phyloP scores from a whole-genome alignment of 2,797 vertebrate species.

The Lutjanus argentimaculatus region DNA sequence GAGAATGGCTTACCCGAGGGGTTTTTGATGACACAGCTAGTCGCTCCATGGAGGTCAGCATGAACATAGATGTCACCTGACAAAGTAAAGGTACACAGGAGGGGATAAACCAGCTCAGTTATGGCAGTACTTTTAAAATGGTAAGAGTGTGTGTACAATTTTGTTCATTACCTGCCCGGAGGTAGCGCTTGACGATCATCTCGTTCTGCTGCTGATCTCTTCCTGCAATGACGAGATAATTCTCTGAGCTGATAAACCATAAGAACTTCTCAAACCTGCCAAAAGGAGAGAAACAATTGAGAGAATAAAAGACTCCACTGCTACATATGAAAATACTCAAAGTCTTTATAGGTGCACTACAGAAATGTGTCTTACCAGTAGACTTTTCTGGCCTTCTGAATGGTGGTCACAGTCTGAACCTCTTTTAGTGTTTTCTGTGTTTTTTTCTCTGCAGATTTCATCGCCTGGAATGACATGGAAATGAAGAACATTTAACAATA shows the following conservation, averaged over 20 bases:
- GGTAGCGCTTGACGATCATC: slow-evolving; percentile 97
- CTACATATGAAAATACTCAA: neutral
- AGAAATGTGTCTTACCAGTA: slow-evolving; percentile 90
- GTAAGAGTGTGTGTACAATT: neutral
- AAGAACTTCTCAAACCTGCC: slow-evolving; percentile 99
- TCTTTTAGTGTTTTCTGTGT: slow-evolving; percentile 97
- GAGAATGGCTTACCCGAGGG: slow-evolving; percentile 87
- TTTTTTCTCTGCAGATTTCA: slow-evolving; percentile 99
- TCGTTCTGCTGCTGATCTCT: slow-evolving; percentile 99
- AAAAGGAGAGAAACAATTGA: neutral
- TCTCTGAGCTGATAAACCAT: slow-evolving; percentile 99
- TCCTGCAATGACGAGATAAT: slow-evolving; percentile 96
- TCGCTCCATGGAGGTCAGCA: slow-evolving; percentile 97
- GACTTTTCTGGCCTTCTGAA: slow-evolving; percentile 97
- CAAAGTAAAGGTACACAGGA: slow-evolving; percentile 18
- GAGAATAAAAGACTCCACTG: neutral
- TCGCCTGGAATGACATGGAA: slow-evolving; percentile 86
- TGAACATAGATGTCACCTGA: slow-evolving; percentile 97
- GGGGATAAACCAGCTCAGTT: neutral
- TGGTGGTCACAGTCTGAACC: slow-evolving; percentile 97
- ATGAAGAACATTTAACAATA: neutral
- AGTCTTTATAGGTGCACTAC: neutral
- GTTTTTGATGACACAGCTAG: slow-evolving; percentile 98
- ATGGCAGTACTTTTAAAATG: neutral
- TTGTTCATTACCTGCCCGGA: slow-evolving; percentile 87